These are phyloP conservation scores for Tetheella fluctuosa DNA, from an alignment of 2,888 invertebrate species.

Conservation along the genomic window DNA sequence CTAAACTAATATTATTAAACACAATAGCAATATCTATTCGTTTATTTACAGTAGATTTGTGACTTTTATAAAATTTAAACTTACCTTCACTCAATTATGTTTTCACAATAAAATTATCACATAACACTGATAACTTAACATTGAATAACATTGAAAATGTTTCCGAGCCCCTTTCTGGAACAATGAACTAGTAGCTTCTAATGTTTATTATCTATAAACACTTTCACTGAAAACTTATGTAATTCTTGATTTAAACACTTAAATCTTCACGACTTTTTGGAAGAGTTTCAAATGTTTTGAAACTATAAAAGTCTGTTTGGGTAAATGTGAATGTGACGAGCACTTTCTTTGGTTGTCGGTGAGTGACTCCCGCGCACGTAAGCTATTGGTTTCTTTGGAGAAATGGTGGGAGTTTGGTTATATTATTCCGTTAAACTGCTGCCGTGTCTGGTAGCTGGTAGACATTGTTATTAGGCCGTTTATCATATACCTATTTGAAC, in stretches of 20 bases:
- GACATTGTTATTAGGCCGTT: not conserved
- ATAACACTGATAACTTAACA: conserved; percentile 32
- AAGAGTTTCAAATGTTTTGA: conserved; percentile 24
- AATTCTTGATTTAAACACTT: conserved; percentile 17
- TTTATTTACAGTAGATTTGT: not conserved
- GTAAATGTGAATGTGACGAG: conserved; percentile 39
- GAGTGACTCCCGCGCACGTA: conserved; percentile 59
- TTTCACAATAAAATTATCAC: conserved; percentile 47
- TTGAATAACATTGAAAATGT: conserved; percentile 22
- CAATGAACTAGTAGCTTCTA: not conserved
- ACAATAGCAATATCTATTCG: too few relatives aligned
- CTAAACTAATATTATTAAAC: too few relatives aligned
- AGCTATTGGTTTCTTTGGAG: conserved; percentile 42
- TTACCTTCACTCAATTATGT: conserved; percentile 40
- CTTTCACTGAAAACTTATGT: not conserved
- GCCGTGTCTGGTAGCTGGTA: not conserved
- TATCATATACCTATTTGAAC: not conserved
- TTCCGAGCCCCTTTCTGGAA: not conserved
- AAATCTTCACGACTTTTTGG: conserved; percentile 17
- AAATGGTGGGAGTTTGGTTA: conserved; percentile 57
- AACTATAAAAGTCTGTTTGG: conserved; percentile 17
- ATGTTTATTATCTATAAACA: not conserved
- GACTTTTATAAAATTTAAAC: conserved; percentile 13
- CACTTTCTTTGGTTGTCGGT: conserved; percentile 61
- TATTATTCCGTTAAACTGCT: not conserved